Evolutionary conservation across 2,797 vertebrate species (phyloP), one percentile per base, ranked within the genome.

Genomic region (Lutjanus campechanus): DNA sequence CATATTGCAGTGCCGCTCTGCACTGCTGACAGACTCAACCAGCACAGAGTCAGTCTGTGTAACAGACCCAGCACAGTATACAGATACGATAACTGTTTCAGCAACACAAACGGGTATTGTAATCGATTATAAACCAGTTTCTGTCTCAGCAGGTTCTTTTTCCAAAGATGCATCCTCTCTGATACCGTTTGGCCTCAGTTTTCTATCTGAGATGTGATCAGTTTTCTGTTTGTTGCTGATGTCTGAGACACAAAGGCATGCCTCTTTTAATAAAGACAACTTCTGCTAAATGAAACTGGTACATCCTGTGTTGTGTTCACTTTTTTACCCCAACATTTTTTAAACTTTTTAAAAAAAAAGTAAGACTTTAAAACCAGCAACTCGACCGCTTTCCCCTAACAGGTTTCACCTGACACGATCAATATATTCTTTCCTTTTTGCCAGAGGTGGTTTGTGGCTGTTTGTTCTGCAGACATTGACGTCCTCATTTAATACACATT

Each of bases 261-360:
- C 74, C 80, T 85, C 79, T 79, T 84, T 88, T 49, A 93, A 93
- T 94, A 92, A 94, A 93, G 70, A 78, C 49, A 70, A 62, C 47
- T 59, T 83, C 44, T 88, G 73, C 50, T 55, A 76, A 87, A 81
- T 67, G 3, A 85, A 78, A 58, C 55, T 60, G 53, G 50, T 73
- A 22, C 11, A 47, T 15, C 1, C 47, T 25, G 1, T 17, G 1
- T 17, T 70, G 36, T 74, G 22, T 76, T 59, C 19, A 53, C 25
- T 29, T 55, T 6, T 11, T 25, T n/a, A 36, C 29, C 41, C 5
- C 36, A 5, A 5, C 8, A 1, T 13, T 25, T 7, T 29, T 40
- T 46, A 54, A 46, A 51, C 7, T 11, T 6, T n/a, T 6, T n/a
- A 19, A 40, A 41, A 16, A 46, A 22, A 53, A 0, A 11, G 6